These are phyloP conservation scores for Octonoba sinensis DNA, from an alignment of 2,888 invertebrate species.

Conservation along the genomic window DNA sequence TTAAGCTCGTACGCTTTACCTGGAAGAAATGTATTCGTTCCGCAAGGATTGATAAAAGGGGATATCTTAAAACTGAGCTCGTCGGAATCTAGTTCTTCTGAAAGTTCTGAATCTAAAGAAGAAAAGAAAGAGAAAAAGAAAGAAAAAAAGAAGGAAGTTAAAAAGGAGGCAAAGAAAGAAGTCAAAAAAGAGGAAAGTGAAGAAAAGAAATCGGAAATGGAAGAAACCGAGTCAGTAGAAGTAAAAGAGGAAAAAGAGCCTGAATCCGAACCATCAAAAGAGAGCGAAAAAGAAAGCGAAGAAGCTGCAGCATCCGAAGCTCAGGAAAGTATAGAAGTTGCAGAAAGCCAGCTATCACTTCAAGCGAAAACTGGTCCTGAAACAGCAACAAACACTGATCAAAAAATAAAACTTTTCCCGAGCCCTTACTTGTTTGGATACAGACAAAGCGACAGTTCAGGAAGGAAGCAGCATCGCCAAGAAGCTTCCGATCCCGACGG, in stretches of 20 bases:
- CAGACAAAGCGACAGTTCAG: conserved; percentile 2
- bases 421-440: conserved; percentile 22
- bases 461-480: conserved; percentile 2
- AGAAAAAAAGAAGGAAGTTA: not conserved
- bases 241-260: conserved; percentile 13
- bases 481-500: conserved; percentile 21
- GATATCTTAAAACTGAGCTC: not conserved
- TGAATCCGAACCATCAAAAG: conserved; percentile 9
- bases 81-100: conserved; percentile 44
- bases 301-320: conserved; percentile 17
- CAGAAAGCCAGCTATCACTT: conserved; percentile 22
- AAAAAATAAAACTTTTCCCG: not conserved
- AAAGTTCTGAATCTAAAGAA: conserved; percentile 38
- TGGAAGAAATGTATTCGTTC: conserved; percentile 1
- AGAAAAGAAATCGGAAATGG: conserved; percentile 4
- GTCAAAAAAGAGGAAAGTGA: conserved; percentile 23
- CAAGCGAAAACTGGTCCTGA: not conserved
- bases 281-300: conserved; percentile 1
- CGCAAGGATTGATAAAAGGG: not conserved
- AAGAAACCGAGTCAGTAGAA: conserved; percentile 12
- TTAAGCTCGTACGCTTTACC: conserved; percentile 16
- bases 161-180: not conserved
- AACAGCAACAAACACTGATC: not conserved
- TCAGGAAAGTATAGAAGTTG: conserved; percentile 32
- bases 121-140: not conserved